Percentiles rank a stretch among this genome's conserved stretches.
Conservation (phyloP, 2,888 invertebrate genomes). For the Serripes groenlandicus region DNA sequence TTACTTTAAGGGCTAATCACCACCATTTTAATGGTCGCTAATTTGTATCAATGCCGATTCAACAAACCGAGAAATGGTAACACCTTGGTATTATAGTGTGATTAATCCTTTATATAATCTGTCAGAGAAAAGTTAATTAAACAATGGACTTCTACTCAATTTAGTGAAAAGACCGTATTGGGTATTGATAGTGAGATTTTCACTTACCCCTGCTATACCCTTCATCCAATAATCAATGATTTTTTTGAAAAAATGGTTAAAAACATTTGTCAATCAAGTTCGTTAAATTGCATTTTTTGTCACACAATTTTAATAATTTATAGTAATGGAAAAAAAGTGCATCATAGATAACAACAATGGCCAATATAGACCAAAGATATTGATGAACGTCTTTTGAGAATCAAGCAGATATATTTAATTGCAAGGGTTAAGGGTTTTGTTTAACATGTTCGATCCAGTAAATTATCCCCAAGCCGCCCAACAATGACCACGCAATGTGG, state of each 20-base stretch:
- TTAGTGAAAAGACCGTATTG: conserved; percentile 24
- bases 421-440: not conserved
- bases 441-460: conserved; percentile 59
- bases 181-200: conserved; percentile 7
- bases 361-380: too few species aligned
- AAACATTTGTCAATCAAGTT: too few species aligned
- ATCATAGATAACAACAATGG: too few species aligned
- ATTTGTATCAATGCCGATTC: not conserved
- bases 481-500: conserved; percentile 46
- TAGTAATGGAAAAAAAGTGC: too few species aligned
- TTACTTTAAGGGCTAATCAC: too few species aligned
- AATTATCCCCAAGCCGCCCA: conserved; percentile 57
- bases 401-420: too few species aligned
- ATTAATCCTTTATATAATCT: conserved; percentile 53
- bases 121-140: conserved; percentile 49
- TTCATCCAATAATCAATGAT: not conserved
- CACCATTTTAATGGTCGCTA: not conserved
- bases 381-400: too few species aligned
- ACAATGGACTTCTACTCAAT: conserved; percentile 50
- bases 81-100: conserved; percentile 42
- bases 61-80: conserved; percentile 6
- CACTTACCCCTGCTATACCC: not conserved
- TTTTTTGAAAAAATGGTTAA: too few species aligned
- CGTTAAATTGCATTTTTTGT: too few species aligned
- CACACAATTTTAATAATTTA: too few species aligned